Conservation (phyloP, 2,888 invertebrate species). For the Drosophila putrida region DNA sequence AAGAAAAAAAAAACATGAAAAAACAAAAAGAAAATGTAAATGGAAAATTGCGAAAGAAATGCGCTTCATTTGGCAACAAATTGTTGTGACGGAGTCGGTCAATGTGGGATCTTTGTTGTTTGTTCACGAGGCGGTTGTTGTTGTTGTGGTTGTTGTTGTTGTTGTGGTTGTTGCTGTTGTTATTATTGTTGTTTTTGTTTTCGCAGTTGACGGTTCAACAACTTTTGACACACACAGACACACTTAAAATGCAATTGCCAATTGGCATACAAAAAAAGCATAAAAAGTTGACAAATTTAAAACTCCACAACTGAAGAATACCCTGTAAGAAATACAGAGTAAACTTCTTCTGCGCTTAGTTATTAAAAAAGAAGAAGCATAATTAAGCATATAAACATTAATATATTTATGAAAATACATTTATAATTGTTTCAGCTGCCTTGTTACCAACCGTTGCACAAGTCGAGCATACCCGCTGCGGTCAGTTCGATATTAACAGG, state of each 20-base stretch:
- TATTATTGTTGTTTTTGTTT: slow-evolving; percentile 23
- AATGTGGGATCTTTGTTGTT: slow-evolving; percentile 43
- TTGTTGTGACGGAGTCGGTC: slow-evolving; percentile 70
- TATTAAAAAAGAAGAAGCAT: background rate
- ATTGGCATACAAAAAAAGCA: slow-evolving; percentile 50
- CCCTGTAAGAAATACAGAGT: slow-evolving; percentile 6
- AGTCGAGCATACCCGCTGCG: background rate
- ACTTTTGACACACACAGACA: slow-evolving; percentile 64
- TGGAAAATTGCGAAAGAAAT: slow-evolving; percentile 51
- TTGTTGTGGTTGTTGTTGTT: slow-evolving; percentile 12
- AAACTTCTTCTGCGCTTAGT: too few relatives aligned
- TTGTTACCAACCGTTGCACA: background rate
- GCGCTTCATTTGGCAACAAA: slow-evolving; percentile 77
- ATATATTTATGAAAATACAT: background rate
- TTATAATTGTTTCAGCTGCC: background rate
- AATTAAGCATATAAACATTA: too few relatives aligned
- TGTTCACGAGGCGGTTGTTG: slow-evolving; percentile 26
- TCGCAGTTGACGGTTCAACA: slow-evolving; percentile 67
- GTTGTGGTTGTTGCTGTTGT: slow-evolving; percentile 21
- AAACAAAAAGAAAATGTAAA: slow-evolving; percentile 13
- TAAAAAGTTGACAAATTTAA: background rate
- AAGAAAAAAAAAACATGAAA: background rate
- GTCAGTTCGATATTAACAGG: background rate
- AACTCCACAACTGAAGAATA: background rate
- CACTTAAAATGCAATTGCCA: slow-evolving; percentile 78